Evolutionary conservation across 2,113 vertebrate genomes (phyloP), one percentile per base, ranked within the genome.

Genomic region (Phylloscopus whistleri): DNA sequence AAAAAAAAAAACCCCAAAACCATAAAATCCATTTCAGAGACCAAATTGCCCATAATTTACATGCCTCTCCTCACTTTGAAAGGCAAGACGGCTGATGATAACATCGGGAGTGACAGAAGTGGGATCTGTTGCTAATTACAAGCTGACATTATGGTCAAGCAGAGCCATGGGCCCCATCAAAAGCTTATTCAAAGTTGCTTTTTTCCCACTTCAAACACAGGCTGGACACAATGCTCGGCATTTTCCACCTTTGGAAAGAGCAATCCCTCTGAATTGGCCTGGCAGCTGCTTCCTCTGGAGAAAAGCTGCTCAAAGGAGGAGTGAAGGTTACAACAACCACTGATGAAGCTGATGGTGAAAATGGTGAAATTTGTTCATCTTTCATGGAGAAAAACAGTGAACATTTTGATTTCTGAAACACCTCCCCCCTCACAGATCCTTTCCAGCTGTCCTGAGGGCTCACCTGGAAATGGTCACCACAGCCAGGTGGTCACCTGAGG

Each of bases 11-110:
- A 60, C 43, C 68, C 46, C 78, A 48, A 48, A 10, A 21, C 46
- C 63, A 94, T 91, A 96, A 97, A 96, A 81, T 73, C 90, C 74
- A 94, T 95, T 93, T 94, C 91, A 89, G 96, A 97, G 93, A 44
- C 92, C 59, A 96, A 96, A 97, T 97, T 96, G 96, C 95, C 95
- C 83, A 75, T 97, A 96, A 97, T 97, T 97, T 97, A 95, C 95
- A 70, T 97, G 96, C 95, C 95, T 97, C 97, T 97, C 94, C 93
- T 97, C 96, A 96, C 97, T 97, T 96, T 97, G 97, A 97, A 97
- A 97, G 12, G 16, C 74, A 97, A 97, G 97, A 92, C 15, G 72
- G 88, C 94, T 97, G 96, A 96, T 96, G 97, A 97, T 97, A 97
- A 96, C 93, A 97, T 97, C 95, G 0, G 9, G 85, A 95, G 97